phyloP scores from a whole-genome alignment of 1,140 invertebrate genomes.

The Hyles euphorbiae region DNA sequence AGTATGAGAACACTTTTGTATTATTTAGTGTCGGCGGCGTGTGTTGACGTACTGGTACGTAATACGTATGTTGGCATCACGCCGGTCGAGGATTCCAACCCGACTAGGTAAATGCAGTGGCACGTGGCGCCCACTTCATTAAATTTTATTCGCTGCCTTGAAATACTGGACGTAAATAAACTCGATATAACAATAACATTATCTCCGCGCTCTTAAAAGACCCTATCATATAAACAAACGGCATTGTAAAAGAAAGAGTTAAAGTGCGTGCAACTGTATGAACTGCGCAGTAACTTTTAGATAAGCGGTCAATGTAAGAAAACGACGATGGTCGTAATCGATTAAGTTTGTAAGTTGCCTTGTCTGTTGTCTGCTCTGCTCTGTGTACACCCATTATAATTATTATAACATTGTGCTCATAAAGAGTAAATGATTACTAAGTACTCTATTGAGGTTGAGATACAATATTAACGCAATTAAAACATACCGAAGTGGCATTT shows the following conservation, averaged over 20 bases:
- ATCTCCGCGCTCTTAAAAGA: no score
- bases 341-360: not conserved
- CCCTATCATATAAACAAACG: no score
- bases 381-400: not conserved
- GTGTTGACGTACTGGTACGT: constrained; percentile 16
- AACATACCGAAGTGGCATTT: no score
- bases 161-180: constrained; percentile 8
- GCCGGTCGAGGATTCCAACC: constrained; percentile 32
- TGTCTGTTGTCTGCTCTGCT: not conserved
- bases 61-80: constrained; percentile 29
- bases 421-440: not conserved
- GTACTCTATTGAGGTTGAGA: not conserved
- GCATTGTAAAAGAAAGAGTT: no score
- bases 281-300: constrained; percentile 47
- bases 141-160: constrained; percentile 28
- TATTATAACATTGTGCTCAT: constrained; percentile 1
- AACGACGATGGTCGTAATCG: not conserved
- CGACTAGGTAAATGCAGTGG: constrained; percentile 24
- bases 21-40: not conserved
- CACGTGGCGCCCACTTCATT: constrained; percentile 14
- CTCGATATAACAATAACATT: not conserved
- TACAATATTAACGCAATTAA: no score
- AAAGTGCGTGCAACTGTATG: no score
- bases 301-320: constrained; percentile 52
- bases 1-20: no score